These are phyloP conservation scores for Climacteris rufus DNA, from an alignment of 2,113 vertebrate genomes.

Conservation along the genomic window DNA sequence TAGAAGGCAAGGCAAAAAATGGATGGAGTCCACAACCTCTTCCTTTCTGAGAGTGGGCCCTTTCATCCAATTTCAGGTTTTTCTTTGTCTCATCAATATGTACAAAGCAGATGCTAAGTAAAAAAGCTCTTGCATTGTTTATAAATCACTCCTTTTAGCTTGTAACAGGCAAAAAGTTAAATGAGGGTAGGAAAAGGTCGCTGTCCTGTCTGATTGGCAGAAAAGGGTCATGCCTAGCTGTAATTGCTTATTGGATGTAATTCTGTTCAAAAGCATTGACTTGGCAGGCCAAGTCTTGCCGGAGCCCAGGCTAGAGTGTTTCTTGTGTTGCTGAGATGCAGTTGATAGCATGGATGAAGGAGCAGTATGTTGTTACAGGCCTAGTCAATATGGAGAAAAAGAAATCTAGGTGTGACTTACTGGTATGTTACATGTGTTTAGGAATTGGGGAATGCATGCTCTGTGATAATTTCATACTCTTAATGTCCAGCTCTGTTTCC, in stretches of 20 bases:
- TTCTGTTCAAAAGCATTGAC: slow-evolving; percentile 41
- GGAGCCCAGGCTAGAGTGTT: not conserved
- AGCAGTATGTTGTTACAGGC: not conserved
- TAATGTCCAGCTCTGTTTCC: not conserved
- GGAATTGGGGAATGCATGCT: not conserved
- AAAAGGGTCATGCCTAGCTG: slow-evolving; percentile 7
- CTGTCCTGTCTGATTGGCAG: slow-evolving; percentile 8
- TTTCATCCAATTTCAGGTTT: slow-evolving; percentile 36
- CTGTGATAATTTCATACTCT: not conserved
- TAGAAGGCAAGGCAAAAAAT: slow-evolving; percentile 56
- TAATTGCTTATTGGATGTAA: slow-evolving; percentile 39
- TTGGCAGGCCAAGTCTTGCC: not conserved
- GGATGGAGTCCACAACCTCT: slow-evolving; percentile 10
- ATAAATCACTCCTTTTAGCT: slow-evolving; percentile 48
- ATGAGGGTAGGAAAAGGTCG: slow-evolving; percentile 18
- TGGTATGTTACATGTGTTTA: not conserved
- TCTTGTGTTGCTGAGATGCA: not conserved
- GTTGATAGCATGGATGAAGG: not conserved
- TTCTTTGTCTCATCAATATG: slow-evolving; percentile 29
- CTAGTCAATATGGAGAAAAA: not conserved
- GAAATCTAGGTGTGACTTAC: not conserved
- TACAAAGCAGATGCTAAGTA: slow-evolving; percentile 24
- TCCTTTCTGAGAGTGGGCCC: slow-evolving; percentile 11
- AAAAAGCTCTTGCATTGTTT: slow-evolving; percentile 43
- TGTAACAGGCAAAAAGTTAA: slow-evolving; percentile 48